These are phyloP conservation scores for Anseranas semipalmata DNA, from an alignment of 2,113 vertebrate species.

Conservation along the genomic window DNA sequence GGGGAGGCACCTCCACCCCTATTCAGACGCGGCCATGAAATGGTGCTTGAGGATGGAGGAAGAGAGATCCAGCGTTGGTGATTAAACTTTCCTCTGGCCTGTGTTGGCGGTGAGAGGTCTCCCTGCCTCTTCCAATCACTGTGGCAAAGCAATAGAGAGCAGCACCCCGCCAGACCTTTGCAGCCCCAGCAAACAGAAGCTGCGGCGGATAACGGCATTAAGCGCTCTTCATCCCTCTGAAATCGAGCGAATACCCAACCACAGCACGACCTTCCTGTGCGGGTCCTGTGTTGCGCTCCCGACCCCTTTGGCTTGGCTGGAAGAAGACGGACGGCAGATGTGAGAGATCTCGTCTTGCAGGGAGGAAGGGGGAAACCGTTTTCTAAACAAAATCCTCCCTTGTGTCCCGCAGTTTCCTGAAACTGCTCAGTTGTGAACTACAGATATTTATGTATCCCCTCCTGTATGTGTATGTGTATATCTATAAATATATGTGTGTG, in stretches of 20 bases:
- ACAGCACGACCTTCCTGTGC: background rate
- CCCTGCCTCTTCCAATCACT: fast-evolving
- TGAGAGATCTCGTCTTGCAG: background rate
- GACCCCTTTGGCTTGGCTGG: background rate
- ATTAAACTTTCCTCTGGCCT: too few relatives aligned
- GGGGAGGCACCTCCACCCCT: background rate
- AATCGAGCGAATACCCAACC: background rate
- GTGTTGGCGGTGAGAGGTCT: background rate
- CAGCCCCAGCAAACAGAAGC: background rate
- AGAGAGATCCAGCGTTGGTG: background rate
- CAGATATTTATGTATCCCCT: conserved; percentile 10
- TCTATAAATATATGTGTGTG: background rate
- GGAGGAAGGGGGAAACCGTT: background rate
- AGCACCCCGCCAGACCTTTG: background rate
- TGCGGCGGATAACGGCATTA: background rate
- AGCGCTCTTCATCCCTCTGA: fast-evolving
- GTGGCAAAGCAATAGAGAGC: background rate
- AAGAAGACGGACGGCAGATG: background rate
- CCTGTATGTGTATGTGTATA: background rate
- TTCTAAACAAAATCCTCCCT: conserved; percentile 35
- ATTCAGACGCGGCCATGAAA: background rate
- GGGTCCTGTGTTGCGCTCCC: fast-evolving
- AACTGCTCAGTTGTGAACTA: background rate
- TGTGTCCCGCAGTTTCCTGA: background rate
- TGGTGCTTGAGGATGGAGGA: background rate